Conservation (phyloP, 2,797 vertebrate species). For the Onychomys arenicola region DNA sequence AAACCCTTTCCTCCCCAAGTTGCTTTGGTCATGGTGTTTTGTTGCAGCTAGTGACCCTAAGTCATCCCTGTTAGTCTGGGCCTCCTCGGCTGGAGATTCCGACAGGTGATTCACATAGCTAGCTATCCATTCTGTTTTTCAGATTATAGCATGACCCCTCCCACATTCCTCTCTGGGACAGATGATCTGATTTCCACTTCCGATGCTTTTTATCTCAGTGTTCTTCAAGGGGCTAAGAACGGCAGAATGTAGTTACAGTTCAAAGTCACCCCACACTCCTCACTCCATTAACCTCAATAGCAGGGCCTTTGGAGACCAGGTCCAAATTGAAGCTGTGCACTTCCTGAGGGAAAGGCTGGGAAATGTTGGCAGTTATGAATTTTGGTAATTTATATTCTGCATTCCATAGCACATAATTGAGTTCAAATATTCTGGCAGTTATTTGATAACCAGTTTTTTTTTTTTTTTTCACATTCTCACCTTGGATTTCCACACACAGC, state of each 20-base stretch:
- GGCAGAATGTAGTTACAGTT: not conserved
- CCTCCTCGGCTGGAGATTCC: not conserved
- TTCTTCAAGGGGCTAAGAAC: not conserved
- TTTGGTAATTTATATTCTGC: not conserved
- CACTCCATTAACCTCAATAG: not conserved
- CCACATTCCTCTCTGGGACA: not conserved
- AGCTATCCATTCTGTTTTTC: not conserved
- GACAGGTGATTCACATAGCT: not conserved
- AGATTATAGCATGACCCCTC: not conserved
- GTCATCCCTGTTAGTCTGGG: not conserved
- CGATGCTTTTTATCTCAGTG: not conserved
- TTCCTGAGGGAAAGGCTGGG: not conserved
- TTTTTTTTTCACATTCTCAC: not conserved
- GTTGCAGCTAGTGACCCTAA: no score
- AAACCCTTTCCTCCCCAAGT: no score
- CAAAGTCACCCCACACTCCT: not conserved
- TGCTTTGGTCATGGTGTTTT: not conserved
- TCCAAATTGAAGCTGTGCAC: not conserved
- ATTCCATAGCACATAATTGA: not conserved
- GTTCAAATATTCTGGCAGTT: constrained; percentile 22
- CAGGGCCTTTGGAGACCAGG: not conserved
- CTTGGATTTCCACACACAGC: not conserved
- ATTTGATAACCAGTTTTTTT: not conserved
- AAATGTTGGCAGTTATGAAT: not conserved
- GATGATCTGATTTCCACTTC: not conserved